Evolutionary conservation across 2,888 invertebrate genomes (phyloP).

Genomic region (Serripes groenlandicus): DNA sequence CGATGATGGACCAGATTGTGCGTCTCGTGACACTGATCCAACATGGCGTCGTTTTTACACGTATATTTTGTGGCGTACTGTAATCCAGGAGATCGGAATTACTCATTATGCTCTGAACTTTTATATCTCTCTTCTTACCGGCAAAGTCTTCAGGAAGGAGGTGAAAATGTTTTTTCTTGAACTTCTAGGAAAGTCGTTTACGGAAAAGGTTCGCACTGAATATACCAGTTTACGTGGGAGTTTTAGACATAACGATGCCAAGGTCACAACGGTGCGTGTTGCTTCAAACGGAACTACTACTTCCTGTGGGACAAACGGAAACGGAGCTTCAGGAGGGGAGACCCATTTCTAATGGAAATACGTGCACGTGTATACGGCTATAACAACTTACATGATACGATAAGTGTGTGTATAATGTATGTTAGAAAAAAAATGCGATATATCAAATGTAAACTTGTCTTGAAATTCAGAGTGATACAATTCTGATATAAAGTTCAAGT

Average conservation of each 20-base stretch:
- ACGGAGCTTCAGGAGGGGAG: slow-evolving; percentile 28
- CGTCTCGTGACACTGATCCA: slow-evolving; percentile 68
- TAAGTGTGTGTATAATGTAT: too few species aligned
- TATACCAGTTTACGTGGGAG: slow-evolving; percentile 75
- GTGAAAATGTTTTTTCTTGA: slow-evolving; percentile 73
- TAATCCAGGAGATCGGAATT: slow-evolving; percentile 83
- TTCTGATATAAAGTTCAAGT: too few species aligned
- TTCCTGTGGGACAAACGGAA: slow-evolving; percentile 13
- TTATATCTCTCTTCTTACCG: slow-evolving; percentile 85
- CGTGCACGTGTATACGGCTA: too few species aligned
- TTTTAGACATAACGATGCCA: slow-evolving; percentile 62
- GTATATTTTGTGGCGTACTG: slow-evolving; percentile 74
- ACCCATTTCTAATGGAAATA: slow-evolving; percentile 21
- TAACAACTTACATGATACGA: too few species aligned
- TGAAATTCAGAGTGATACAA: too few species aligned
- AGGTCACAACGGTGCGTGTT: slow-evolving; percentile 69
- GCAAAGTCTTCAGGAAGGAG: slow-evolving; percentile 84
- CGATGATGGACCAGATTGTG: slow-evolving; percentile 64
- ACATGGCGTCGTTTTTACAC: slow-evolving; percentile 78
- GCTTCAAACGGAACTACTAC: slow-evolving; percentile 46
- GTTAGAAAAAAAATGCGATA: too few species aligned
- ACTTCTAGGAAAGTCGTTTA: slow-evolving; percentile 60
- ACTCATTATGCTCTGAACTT: slow-evolving; percentile 86
- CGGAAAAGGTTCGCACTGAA: slow-evolving; percentile 71
- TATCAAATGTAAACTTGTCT: too few species aligned